phyloP scores from a whole-genome alignment of 2,888 invertebrate species.

The Sarcophaga carnaria region DNA sequence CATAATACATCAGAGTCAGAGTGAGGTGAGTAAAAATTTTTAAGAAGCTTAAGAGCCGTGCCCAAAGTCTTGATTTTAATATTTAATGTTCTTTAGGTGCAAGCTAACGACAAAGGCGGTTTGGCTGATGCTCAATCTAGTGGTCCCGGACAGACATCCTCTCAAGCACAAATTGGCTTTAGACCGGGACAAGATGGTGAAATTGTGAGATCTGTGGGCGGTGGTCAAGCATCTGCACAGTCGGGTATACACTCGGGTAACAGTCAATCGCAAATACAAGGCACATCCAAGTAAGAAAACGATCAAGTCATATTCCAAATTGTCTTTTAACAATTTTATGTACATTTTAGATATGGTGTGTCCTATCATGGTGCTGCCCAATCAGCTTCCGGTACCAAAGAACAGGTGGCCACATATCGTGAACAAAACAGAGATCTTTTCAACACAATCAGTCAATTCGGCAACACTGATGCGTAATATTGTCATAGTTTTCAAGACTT shows the following conservation, averaged over 20 bases:
- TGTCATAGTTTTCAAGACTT: background rate
- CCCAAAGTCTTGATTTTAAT: background rate
- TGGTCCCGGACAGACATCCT: conserved; percentile 92
- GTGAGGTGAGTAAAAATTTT: conserved; percentile 75
- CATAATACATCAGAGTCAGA: conserved; percentile 86
- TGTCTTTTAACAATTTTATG: background rate
- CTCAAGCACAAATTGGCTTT: conserved; percentile 94
- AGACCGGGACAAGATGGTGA: conserved; percentile 86
- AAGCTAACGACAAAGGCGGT: conserved; percentile 91
- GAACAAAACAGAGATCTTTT: conserved; percentile 86
- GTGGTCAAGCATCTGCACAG: conserved; percentile 91
- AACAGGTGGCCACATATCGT: conserved; percentile 84
- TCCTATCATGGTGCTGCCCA: conserved; percentile 91
- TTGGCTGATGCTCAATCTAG: conserved; percentile 93
- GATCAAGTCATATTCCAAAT: background rate
- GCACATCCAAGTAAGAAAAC: conserved; percentile 84
- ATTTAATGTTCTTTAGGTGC: conserved; percentile 83
- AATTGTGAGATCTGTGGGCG: conserved; percentile 85
- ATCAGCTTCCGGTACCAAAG: conserved; percentile 88
- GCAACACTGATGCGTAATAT: conserved; percentile 78
- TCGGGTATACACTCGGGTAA: conserved; percentile 89
- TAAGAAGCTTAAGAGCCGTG: background rate
- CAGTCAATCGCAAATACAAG: conserved; percentile 91
- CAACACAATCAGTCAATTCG: conserved; percentile 85
- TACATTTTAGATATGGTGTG: conserved; percentile 85